Base-by-base conservation (phyloP, 2,888 invertebrate genomes). In the Camptogramma bilineatum region DNA sequence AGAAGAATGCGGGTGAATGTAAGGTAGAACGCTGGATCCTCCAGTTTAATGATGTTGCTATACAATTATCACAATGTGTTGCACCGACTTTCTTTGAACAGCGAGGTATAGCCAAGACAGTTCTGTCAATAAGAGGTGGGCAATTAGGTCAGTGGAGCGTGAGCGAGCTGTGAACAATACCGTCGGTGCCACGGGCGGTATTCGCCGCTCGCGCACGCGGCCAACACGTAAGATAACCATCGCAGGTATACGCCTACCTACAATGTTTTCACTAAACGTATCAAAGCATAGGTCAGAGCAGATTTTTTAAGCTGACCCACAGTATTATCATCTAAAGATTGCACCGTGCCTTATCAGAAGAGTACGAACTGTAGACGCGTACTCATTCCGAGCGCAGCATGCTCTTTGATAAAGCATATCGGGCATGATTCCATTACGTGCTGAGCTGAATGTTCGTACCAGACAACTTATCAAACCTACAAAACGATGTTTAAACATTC, bases 71-170 rank as follows among this genome's bases (percentile, higher is more conserved):
- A 48, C n/a, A n/a, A 47, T 52, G 13, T 42, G 48, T 42, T 53
- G 57, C 60, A 64, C 28, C n/a, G 58, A 66, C 52, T 69, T 68
- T 69, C 82, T 84, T 82, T 79, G 78, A 79, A 75, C 74, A 71
- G 71, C 76, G 83, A 84, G 87, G 81, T 81, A 78, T 72, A 77
- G 91, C 90, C 91, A 90, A 91, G 87, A 90, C 86, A 85, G 81
- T 84, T 90, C 89, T 89, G 91, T 89, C 90, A 91, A 88, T 90
- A 87, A 85, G 87, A 81, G 80, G 80, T 79, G 80, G 84, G 85
- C 87, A 93, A 91, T 87, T 87, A 82, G 93, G 93, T 91, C 81
- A 93, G 87, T 91, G 79, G 93, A 87, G 80, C 91, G 82, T 80
- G 81, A 81, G 82, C 79, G 85, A 82, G 77, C 81, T 78, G 75